Percentiles rank a stretch among this genome's conserved stretches.
Evolutionary conservation across 2,113 vertebrate genomes (phyloP).

Genomic region (Urocitellus parryii): DNA sequence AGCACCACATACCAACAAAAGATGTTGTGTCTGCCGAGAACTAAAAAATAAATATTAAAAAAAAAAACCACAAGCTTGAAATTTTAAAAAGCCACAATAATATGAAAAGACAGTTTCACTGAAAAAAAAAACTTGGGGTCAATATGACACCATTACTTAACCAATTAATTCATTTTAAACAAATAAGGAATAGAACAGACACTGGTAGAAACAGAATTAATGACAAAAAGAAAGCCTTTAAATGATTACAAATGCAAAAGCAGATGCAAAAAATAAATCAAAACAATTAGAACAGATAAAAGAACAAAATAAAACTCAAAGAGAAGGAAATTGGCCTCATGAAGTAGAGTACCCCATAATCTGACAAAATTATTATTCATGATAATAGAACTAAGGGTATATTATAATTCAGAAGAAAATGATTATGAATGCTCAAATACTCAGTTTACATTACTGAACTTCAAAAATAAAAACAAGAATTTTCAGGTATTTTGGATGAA

Average conservation of each 20-base stretch:
- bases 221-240: background rate
- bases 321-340: background rate
- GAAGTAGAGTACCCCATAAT: background rate
- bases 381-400: background rate
- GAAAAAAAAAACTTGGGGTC: conserved; percentile 4
- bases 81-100: background rate
- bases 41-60: too few relatives aligned
- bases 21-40: too few relatives aligned
- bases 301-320: conserved; percentile 44
- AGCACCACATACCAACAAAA: too few relatives aligned
- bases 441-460: conserved; percentile 10
- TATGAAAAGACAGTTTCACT: background rate
- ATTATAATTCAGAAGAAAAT: conserved; percentile 3
- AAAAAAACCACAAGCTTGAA: too few relatives aligned
- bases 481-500: background rate
- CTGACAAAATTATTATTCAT: conserved; percentile 32
- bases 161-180: background rate
- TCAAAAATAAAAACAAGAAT: background rate
- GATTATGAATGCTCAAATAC: background rate
- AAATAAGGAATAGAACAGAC: background rate
- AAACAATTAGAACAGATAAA: background rate
- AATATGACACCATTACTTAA: conserved; percentile 26
- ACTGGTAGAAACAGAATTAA: background rate
- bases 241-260: conserved; percentile 14
- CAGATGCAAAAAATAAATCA: background rate